Percentiles rank a stretch among this genome's conserved stretches.
These are phyloP conservation scores for Toxotes chatareus DNA, from an alignment of 2,113 vertebrate genomes.

Conservation along the genomic window DNA sequence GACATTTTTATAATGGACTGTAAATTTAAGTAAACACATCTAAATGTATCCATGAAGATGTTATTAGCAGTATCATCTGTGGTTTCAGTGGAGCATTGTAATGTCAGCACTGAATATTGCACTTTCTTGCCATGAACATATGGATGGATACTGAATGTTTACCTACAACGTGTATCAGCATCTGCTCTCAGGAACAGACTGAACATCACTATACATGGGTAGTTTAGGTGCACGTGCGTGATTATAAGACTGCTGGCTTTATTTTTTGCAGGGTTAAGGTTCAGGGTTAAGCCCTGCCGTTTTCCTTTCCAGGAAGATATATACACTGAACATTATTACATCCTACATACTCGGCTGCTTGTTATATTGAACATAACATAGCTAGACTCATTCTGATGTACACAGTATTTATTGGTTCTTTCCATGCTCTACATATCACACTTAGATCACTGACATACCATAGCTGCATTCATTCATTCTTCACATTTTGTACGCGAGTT, in stretches of 20 bases:
- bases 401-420: not conserved
- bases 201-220: slow-evolving; percentile 5
- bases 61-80: not conserved
- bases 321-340: not conserved
- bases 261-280: slow-evolving; percentile 2
- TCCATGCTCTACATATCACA: not conserved
- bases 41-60: not conserved
- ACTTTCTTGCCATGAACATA: slow-evolving; percentile 31
- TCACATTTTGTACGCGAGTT: not conserved
- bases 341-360: not conserved
- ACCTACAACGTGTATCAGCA: not conserved
- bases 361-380: not conserved
- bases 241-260: not conserved
- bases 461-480: not conserved
- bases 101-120: not conserved
- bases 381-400: not conserved
- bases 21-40: not conserved
- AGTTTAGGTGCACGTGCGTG: not conserved
- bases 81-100: not conserved
- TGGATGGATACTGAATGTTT: slow-evolving; percentile 46
- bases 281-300: not conserved
- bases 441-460: not conserved
- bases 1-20: not conserved
- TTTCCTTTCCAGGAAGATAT: not conserved
- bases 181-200: slow-evolving; percentile 20